Evolutionary conservation across 2,797 vertebrate genomes (phyloP).

Genomic region (Mus minutoides): DNA sequence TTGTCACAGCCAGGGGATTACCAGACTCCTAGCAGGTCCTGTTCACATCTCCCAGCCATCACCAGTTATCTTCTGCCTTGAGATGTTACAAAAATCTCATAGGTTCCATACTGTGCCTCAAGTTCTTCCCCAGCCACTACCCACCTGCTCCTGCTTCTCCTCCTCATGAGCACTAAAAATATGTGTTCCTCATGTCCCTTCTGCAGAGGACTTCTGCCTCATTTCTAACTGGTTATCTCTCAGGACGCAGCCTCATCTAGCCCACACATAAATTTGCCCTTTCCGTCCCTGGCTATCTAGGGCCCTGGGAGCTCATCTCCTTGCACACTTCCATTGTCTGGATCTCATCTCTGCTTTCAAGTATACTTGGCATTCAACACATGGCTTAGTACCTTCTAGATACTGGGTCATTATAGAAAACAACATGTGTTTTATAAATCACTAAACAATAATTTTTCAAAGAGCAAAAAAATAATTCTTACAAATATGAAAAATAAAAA

Average conservation of each 20-base stretch:
- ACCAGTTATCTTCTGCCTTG: neutral
- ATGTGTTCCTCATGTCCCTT: neutral
- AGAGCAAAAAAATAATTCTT: neutral
- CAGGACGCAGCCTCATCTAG: neutral
- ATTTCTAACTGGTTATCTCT: neutral
- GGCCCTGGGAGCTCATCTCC: no score
- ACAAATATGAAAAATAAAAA: neutral
- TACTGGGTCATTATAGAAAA: neutral
- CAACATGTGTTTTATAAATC: neutral
- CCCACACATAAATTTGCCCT: neutral
- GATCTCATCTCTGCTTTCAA: neutral
- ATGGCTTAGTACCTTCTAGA: neutral
- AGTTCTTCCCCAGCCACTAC: neutral
- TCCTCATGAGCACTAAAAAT: neutral
- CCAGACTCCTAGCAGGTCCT: no score
- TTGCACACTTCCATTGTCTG: accelerated
- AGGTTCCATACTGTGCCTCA: accelerated
- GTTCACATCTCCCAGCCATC: neutral
- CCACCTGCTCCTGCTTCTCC: neutral
- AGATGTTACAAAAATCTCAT: neutral
- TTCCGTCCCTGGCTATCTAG: neutral
- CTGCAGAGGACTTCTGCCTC: neutral
- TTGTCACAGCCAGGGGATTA: neutral
- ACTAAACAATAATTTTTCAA: neutral
- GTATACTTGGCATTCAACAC: neutral